Evolutionary conservation across 2,888 invertebrate species (phyloP), one percentile per base, ranked within the genome.

Genomic region (Metallyticus violacea): DNA sequence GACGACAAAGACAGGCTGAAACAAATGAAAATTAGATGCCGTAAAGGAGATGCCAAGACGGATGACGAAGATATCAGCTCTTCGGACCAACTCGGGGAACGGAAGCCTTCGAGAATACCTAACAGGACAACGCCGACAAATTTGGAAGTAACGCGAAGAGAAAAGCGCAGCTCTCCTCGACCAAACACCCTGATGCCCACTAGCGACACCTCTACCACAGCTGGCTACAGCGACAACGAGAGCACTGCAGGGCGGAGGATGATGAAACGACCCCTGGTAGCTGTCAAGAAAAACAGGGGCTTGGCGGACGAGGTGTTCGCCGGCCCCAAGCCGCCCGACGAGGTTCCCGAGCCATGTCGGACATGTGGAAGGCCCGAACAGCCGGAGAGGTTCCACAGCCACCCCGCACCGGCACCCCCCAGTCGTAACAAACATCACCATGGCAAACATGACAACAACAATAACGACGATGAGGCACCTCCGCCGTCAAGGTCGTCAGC

Each of bases 361-460:
- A 94, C 94, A 86, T 96, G 96, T 91, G 95, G 95, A 1, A 92
- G 95, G 26, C 93, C 94, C 1, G 95, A 95, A 90, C 93, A 94
- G 87, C 95, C 96, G 0, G 96, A 96, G 90, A 91, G 96, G 22
- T 93, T 94, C 88, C 94, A 94, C 90, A 94, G 93, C 89, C 94
- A 94, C 89, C 94, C 94, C 1, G 85, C 82, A 26, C 26, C 81
- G 25, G 28, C 79, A 79, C 83, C 83, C 7, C 83, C 83, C 77
- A 77, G 83, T 29, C 77, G 28, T 7, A 62, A 28, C 7, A 79
- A 79, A 27, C 26, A 62, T 15, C 40, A 62, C 40, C 40, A 62
- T 62, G 40, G 40, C 22, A 62, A 62, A 62, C 26, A 78, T 2
- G 26, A 78, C 26, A 80, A 26, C 79, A 79, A 79, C 79, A 79